Conservation (phyloP, 2,888 invertebrate species). For the Latheticus oryzae region DNA sequence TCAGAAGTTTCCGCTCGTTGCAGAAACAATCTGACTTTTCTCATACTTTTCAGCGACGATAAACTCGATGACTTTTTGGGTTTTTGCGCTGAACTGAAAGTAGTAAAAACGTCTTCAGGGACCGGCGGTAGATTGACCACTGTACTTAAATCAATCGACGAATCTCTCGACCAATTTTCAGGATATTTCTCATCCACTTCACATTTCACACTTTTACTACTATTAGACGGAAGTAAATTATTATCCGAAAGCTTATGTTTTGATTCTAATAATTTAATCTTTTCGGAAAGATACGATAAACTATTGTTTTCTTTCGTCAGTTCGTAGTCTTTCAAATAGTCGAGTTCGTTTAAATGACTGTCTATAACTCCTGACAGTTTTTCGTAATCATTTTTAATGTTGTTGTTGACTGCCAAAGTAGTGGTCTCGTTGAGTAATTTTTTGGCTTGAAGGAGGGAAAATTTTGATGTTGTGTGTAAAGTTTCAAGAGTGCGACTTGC, state of each 20-base stretch:
- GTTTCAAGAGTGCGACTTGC: constrained; percentile 61
- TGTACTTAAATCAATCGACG: constrained; percentile 64
- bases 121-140: constrained; percentile 65
- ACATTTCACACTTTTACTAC: constrained; percentile 61
- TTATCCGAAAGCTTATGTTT: constrained; percentile 48
- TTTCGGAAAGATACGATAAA: constrained; percentile 57
- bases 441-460: constrained; percentile 60
- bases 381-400: constrained; percentile 59
- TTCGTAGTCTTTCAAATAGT: constrained; percentile 56
- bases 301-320: constrained; percentile 41
- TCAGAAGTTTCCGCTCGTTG: constrained; percentile 64
- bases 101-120: constrained; percentile 66
- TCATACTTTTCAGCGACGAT: constrained; percentile 65
- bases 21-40: constrained; percentile 65
- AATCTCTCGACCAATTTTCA: constrained; percentile 65
- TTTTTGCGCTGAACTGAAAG: constrained; percentile 59
- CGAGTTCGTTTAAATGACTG: constrained; percentile 59
- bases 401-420: constrained; percentile 31
- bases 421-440: constrained; percentile 54
- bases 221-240: constrained; percentile 52
- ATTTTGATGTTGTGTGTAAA: constrained; percentile 60
- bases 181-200: constrained; percentile 67
- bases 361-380: constrained; percentile 61
- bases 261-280: constrained; percentile 59
- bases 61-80: constrained; percentile 64